Base-by-base conservation (phyloP, 2,888 invertebrate genomes). In the Drosophila melanocephala region DNA sequence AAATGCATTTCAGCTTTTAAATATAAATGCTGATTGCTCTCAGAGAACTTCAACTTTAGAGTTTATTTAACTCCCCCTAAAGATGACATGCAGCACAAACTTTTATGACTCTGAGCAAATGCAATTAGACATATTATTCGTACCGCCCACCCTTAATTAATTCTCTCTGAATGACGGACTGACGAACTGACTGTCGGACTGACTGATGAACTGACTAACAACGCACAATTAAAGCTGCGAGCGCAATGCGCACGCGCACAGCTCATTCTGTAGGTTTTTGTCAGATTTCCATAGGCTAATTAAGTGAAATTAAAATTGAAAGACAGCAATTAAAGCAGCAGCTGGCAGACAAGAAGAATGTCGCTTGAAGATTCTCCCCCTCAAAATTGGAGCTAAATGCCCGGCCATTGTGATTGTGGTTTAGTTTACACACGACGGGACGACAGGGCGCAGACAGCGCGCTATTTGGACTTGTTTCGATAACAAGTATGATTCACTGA, bases 261-360 rank as follows among this genome's bases (percentile, higher is more conserved):
- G 30, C 37, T 63, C 33, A 55, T 74, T 76, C 55, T 35, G 16
- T 58, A 30, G 53, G 47, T 35, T 51, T 62, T 68, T 59, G 83
- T 75, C 77, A 90, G 90, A 85, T 88, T 90, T 85, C 75, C 79
- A 78, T 79, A 75, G 76, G 64, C 90, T 86, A 86, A 86, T 86
- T 86, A 91, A 90, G 81, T 79, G 70, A 75, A 86, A 90, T 86
- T 77, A 87, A 90, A 90, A 89, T 81, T 89, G 76, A 87, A 90
- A 87, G 84, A 78, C 73, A 56, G 55, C 81, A 86, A 88, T 80
- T 83, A 80, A 79, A 73, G 70, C 72, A 61, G 53, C 72, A 57
- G 60, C 37, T 61, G 62, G 28, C 53, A 12, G 22, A 64, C 26
- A 47, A 56, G 44, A 81, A 66, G 73, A 79, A 82, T 79, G 68